Percentiles rank a stretch among this genome's conserved stretches.
These are phyloP conservation scores for Lepus americanus DNA, from an alignment of 2,113 vertebrate genomes.

Conservation along the genomic window DNA sequence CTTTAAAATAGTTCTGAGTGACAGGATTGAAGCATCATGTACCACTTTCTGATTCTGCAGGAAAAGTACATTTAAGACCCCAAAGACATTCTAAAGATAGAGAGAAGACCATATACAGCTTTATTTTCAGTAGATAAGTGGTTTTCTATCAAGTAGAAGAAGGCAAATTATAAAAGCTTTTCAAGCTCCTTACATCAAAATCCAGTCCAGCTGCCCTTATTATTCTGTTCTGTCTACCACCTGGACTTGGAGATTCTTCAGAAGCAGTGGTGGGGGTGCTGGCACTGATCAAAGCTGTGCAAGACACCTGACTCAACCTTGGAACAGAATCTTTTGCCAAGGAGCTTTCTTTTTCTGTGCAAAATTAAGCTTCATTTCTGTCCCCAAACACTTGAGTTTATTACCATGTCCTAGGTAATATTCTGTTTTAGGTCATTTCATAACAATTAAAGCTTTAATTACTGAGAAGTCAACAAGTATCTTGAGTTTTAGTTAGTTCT, in stretches of 20 bases:
- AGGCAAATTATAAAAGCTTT: constrained; percentile 46
- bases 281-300: neutral
- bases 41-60: constrained; percentile 46
- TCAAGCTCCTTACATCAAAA: constrained; percentile 39
- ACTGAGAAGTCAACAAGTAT: neutral
- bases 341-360: neutral
- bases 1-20: constrained; percentile 45
- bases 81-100: neutral
- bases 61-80: constrained; percentile 64
- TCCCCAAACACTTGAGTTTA: neutral
- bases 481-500: constrained; percentile 46
- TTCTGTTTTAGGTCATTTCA: constrained; percentile 42
- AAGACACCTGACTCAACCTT: neutral
- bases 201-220: neutral
- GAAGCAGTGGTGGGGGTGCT: neutral
- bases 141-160: constrained; percentile 59
- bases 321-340: neutral
- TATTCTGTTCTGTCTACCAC: neutral
- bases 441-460: constrained; percentile 50
- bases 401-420: neutral
- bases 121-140: constrained; percentile 63
- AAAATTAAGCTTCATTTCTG: constrained; percentile 34
- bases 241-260: neutral
- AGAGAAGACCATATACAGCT: constrained; percentile 13
- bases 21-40: neutral